Conservation (phyloP, 2,888 invertebrate species). For the Carcina quercana region DNA sequence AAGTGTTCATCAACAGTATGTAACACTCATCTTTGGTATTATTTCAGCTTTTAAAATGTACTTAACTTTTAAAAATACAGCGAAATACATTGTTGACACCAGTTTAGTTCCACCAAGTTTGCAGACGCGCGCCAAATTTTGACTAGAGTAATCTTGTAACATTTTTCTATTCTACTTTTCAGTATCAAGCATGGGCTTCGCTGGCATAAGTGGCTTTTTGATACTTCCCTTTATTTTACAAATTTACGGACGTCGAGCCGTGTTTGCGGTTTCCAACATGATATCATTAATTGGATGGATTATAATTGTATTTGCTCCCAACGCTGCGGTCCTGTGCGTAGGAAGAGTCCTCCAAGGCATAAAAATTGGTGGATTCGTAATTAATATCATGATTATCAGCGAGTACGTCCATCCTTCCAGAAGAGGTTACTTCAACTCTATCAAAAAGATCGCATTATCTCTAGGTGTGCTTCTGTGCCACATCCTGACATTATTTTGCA, state of each 20-base stretch:
- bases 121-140: no score
- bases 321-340: neutral
- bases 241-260: neutral
- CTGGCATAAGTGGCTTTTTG: neutral
- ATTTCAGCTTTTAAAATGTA: no score
- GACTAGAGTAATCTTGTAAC: no score
- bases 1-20: no score
- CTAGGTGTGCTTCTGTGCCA: conserved; percentile 31
- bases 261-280: neutral
- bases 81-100: no score
- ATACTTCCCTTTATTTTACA: neutral
- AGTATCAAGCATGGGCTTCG: conserved; percentile 24
- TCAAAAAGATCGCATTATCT: conserved; percentile 23
- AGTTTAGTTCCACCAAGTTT: no score
- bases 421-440: conserved; percentile 31
- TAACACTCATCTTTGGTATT: no score
- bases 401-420: conserved; percentile 31
- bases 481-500: conserved; percentile 21
- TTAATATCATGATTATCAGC: neutral
- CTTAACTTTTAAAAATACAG: no score
- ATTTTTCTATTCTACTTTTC: conserved; percentile 13
- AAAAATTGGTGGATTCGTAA: neutral
- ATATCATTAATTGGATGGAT: neutral
- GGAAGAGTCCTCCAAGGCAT: neutral
- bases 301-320: neutral